Conservation (phyloP, 2,797 vertebrate genomes). For the Aeoliscus strigatus region DNA sequence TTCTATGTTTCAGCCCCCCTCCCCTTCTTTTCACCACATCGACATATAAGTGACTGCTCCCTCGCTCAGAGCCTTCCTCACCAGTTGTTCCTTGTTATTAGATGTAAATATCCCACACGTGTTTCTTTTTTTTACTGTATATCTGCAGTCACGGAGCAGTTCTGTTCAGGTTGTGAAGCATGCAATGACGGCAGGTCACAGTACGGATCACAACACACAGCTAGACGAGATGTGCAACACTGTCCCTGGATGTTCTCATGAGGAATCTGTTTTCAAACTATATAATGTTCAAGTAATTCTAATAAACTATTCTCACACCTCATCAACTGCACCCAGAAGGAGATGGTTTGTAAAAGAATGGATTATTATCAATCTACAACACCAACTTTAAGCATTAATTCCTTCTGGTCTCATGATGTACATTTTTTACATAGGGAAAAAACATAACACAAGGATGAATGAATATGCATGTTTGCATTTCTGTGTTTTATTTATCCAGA, state of each 20-base stretch:
- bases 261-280: conserved; percentile 45
- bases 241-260: conserved; percentile 32
- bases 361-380: conserved; percentile 36
- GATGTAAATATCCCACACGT: conserved; percentile 64
- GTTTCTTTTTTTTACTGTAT: conserved; percentile 54
- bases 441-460: conserved; percentile 65
- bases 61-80: conserved; percentile 15
- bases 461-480: conserved; percentile 85
- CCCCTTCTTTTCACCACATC: conserved; percentile 13
- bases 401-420: conserved; percentile 67
- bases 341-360: conserved; percentile 39
- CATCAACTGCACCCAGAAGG: conserved; percentile 37
- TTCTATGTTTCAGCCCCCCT: too few relatives aligned
- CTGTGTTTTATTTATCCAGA: conserved; percentile 84
- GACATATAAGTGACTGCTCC: conserved; percentile 17
- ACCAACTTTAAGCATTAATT: conserved; percentile 35
- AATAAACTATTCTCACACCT: conserved; percentile 41
- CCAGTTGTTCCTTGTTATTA: conserved; percentile 52
- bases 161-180: conserved; percentile 44
- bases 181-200: conserved; percentile 39
- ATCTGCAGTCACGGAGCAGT: conserved; percentile 33
- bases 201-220: conserved; percentile 39
- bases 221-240: conserved; percentile 39
- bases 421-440: conserved; percentile 76
- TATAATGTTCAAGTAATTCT: conserved; percentile 36